Base-by-base conservation (phyloP, 2,797 vertebrate species). In the Megaceryle alcyon region DNA sequence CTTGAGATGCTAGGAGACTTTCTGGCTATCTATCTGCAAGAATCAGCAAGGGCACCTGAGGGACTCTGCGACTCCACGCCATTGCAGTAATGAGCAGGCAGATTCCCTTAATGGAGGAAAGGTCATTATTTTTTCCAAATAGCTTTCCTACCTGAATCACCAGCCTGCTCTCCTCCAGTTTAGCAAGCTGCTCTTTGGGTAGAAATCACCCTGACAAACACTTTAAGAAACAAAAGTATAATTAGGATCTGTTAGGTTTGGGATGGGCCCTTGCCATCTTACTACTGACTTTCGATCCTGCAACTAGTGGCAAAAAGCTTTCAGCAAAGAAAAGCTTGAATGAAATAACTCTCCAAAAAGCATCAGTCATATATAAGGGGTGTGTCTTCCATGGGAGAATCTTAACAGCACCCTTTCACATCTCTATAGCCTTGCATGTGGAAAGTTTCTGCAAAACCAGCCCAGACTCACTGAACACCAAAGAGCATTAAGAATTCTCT, bases 111-210 rank as follows among this genome's bases (percentile, higher is more conserved):
- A 80, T 3, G 14, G 76, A 73, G 15, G 54, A 80, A 87, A 46
- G 89, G 49, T 92, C 61, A 65, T 85, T 75, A 93, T 80, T 94
- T 95, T 95, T 91, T 91, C 68, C 19, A 7, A 89, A 82, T 7
- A 56, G 31, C 60, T 92, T 94, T 81, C 64, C 41, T 57, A 82
- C 39, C 41, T 23, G 14, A 57, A 57, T 68, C 86, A 82, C 41
- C 41, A 61, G 37, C 18, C 64, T 75, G 57, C 44, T 84, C 8
- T 1, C 35, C 84, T 85, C 59, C 79, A 86, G 49, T 78, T 78
- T 85, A 94, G 79, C 64, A 89, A 87, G 81, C 61, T 81, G 68
- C 37, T 91, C 37, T 41, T 85, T 35, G 83, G 53, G 33, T 56
- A 96, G 78, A 84, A 92, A 82, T 80, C 60, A 92, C 64, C 15